Evolutionary conservation across 2,797 vertebrate species (phyloP).

Genomic region (Ibycter americanus): DNA sequence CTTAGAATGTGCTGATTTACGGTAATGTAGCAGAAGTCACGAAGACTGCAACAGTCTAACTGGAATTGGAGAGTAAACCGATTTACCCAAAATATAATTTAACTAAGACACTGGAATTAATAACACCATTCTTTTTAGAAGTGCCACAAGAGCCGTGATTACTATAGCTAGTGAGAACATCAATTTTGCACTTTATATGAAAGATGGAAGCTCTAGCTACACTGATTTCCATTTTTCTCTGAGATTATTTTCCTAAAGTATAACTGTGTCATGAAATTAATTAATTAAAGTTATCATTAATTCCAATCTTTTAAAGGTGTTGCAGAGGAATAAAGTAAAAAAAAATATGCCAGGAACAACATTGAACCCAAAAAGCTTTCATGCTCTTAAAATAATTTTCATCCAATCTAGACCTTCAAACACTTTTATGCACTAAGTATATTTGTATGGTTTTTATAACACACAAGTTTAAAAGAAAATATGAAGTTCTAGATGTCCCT

Average conservation of each 20-base stretch:
- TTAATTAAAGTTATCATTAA: not conserved
- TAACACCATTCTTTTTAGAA: not conserved
- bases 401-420: not conserved
- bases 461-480: not conserved
- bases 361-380: accelerated
- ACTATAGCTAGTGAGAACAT: not conserved
- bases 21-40: not conserved
- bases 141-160: not conserved
- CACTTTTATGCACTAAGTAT: not conserved
- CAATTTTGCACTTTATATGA: not conserved
- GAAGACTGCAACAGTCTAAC: not conserved
- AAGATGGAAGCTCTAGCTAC: not conserved
- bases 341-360: not conserved
- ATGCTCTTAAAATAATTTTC: not conserved
- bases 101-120: not conserved
- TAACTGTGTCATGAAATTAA: not conserved
- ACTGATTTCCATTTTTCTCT: not conserved
- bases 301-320: not conserved
- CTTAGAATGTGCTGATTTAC: not conserved
- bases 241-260: not conserved
- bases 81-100: not conserved
- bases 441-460: not conserved
- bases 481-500: not conserved
- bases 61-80: not conserved
- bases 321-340: not conserved